Evolutionary conservation across 2,888 invertebrate species (phyloP).

Genomic region (Caenorhabditis imperialis): DNA sequence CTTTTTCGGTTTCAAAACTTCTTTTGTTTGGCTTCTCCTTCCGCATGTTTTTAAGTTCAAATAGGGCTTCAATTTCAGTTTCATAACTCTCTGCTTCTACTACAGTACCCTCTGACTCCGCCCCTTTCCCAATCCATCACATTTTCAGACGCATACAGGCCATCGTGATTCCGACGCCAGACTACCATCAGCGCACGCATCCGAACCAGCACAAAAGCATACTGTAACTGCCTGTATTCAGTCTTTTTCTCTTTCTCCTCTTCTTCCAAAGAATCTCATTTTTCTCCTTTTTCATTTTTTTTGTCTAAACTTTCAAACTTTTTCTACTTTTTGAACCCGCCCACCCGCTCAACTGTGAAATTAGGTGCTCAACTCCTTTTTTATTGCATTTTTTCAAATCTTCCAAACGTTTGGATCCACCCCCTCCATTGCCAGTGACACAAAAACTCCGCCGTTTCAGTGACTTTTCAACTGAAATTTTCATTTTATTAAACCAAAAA

Average conservation of each 20-base stretch:
- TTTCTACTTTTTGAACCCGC: background rate
- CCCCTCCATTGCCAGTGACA: constrained; percentile 43
- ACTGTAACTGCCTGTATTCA: constrained; percentile 17
- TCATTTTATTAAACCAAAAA: too few species aligned
- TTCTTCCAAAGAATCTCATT: constrained; percentile 30
- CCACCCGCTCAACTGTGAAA: constrained; percentile 31
- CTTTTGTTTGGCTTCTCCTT: constrained; percentile 15
- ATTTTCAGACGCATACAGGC: constrained; percentile 69
- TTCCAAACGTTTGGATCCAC: background rate
- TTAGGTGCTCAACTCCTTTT: constrained; percentile 42
- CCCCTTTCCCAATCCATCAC: background rate
- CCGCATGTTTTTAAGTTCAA: constrained; percentile 16
- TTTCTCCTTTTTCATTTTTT: constrained; percentile 6
- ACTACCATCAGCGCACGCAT: constrained; percentile 62
- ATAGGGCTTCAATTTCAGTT: too few species aligned
- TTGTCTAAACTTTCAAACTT: background rate
- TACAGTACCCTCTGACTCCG: background rate
- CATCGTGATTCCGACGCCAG: constrained; percentile 73
- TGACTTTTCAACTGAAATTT: too few species aligned
- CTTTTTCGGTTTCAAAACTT: background rate
- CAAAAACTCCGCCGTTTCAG: too few species aligned
- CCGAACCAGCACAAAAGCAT: constrained; percentile 50
- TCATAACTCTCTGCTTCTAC: background rate
- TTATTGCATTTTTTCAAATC: constrained; percentile 4
- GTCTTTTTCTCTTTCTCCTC: constrained; percentile 2